phyloP scores from a whole-genome alignment of 2,113 vertebrate genomes.

The Labrus mixtus region DNA sequence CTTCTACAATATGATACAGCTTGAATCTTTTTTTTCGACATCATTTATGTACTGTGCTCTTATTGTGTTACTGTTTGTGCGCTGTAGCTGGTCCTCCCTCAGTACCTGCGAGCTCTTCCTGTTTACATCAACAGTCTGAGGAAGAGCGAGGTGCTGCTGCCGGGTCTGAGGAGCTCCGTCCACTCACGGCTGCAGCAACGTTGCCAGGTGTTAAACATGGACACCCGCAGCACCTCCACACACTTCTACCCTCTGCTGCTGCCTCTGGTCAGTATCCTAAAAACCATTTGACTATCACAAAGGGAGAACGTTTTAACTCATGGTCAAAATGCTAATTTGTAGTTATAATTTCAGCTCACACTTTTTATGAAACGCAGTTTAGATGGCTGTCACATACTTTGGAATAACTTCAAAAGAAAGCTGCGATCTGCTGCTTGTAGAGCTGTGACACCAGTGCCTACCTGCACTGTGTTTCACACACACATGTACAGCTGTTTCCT shows the following conservation, averaged over 20 bases:
- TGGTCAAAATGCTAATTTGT: no score
- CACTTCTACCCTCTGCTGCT: slow-evolving; percentile 85
- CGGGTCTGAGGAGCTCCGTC: slow-evolving; percentile 80
- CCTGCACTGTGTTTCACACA: no score
- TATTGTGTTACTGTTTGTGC: neutral
- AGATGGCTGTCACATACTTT: no score
- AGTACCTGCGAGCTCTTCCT: slow-evolving; percentile 80
- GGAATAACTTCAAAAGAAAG: no score
- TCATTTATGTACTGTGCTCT: neutral
- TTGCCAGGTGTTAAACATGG: slow-evolving; percentile 80
- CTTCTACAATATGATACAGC: no score
- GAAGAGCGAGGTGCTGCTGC: slow-evolving; percentile 86
- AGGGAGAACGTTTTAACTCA: no score
- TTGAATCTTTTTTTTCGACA: neutral
- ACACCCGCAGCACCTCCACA: slow-evolving; percentile 66
- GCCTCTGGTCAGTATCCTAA: slow-evolving; percentile 72
- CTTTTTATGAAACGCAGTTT: no score
- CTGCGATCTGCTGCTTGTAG: no score
- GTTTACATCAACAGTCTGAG: slow-evolving; percentile 86
- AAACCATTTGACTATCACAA: neutral
- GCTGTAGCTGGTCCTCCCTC: slow-evolving; percentile 83
- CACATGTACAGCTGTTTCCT: no score
- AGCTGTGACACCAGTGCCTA: no score
- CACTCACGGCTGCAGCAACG: slow-evolving; percentile 81
- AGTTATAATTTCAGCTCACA: no score